Conservation (phyloP, 1,140 invertebrate species). For the Nilaparvata lugens region DNA sequence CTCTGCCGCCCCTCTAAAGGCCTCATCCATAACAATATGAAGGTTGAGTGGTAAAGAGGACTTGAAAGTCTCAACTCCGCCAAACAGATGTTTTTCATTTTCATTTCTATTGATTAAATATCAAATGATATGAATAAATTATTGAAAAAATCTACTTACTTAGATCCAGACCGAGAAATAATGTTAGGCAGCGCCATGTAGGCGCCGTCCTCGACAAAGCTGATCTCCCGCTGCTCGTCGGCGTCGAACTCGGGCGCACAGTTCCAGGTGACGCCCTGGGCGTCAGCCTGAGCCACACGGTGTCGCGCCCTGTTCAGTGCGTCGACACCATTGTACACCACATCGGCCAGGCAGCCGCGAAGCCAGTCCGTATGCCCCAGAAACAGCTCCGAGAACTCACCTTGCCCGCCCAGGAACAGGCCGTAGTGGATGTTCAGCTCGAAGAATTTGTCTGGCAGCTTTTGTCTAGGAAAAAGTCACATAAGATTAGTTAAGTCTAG, state of each 20-base stretch:
- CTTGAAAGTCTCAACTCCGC: no score
- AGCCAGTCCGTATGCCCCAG: conserved; percentile 81
- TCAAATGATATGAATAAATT: no score
- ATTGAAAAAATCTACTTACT: no score
- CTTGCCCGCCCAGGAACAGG: conserved; percentile 80
- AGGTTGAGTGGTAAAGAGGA: no score
- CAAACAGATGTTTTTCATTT: no score
- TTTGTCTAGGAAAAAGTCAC: conserved; percentile 41
- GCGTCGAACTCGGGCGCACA: conserved; percentile 90
- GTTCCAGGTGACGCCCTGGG: conserved; percentile 67
- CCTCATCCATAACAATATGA: no score
- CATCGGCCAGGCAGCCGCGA: conserved; percentile 83
- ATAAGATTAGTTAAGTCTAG: no score
- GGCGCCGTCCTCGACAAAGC: conserved; percentile 75
- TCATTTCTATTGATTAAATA: no score
- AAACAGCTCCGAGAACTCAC: conserved; percentile 81
- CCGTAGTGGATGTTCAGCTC: conserved; percentile 91
- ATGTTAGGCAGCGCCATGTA: conserved; percentile 55
- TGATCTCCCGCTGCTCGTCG: conserved; percentile 62
- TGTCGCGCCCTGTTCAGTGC: conserved; percentile 68
- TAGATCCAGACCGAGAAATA: conserved; percentile 48
- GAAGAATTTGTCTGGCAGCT: conserved; percentile 68
- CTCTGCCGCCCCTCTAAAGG: no score
- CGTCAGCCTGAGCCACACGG: conserved; percentile 51
- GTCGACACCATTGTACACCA: conserved; percentile 77